Conservation (phyloP, 2,113 vertebrate genomes). For the Lipophrys pholis region DNA sequence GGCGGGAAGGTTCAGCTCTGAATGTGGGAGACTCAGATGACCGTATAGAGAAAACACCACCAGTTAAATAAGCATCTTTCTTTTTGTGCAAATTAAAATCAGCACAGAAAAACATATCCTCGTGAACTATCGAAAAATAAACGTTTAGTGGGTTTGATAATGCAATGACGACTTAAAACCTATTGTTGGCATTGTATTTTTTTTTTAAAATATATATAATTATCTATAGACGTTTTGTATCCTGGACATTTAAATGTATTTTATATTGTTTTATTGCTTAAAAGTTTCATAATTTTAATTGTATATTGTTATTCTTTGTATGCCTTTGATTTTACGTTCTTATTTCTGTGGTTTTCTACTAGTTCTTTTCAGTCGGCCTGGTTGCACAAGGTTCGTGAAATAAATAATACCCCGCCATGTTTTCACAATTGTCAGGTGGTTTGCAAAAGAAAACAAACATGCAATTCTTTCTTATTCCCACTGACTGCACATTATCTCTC, state of each 20-base stretch:
- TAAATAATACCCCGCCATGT: slow-evolving; percentile 32
- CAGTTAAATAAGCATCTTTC: slow-evolving; percentile 51
- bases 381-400: slow-evolving; percentile 4
- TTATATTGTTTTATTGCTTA: no score
- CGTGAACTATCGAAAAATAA: slow-evolving; percentile 10
- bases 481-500: slow-evolving; percentile 11
- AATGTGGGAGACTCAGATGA: slow-evolving; percentile 64
- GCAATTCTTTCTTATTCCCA: slow-evolving; percentile 15
- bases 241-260: no score
- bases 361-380: neutral
- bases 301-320: no score
- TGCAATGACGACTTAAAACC: slow-evolving; percentile 13
- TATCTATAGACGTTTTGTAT: no score
- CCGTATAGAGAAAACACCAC: slow-evolving; percentile 32
- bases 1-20: slow-evolving; percentile 76
- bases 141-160: slow-evolving; percentile 8
- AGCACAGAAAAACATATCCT: slow-evolving; percentile 37
- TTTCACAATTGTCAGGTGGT: slow-evolving; percentile 38
- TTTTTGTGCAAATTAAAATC: slow-evolving; percentile 26
- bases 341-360: neutral
- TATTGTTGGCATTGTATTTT: neutral
- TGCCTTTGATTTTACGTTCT: neutral
- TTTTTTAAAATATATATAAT: neutral
- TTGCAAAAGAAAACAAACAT: slow-evolving; percentile 45
- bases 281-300: no score